These are phyloP conservation scores for Liolophura sinensis DNA, from an alignment of 1,140 invertebrate genomes.

Conservation along the genomic window DNA sequence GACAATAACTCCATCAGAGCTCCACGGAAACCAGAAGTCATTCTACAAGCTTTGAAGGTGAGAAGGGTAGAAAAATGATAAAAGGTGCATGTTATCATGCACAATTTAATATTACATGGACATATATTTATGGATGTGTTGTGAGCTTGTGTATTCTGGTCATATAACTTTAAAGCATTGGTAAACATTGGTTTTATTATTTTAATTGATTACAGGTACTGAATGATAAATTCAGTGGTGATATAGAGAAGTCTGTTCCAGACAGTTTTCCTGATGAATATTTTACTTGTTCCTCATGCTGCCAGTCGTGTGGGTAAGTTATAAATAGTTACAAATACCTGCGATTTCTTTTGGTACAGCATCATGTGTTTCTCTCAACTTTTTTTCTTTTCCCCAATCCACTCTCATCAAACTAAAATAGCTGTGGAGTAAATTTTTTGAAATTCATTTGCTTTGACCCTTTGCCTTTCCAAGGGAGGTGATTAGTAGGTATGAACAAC, in stretches of 20 bases:
- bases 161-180: no score
- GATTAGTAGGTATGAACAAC: no score
- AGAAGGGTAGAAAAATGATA: slow-evolving; percentile 1
- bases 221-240: slow-evolving; percentile 78
- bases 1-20: slow-evolving; percentile 72
- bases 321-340: background rate
- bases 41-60: slow-evolving; percentile 72
- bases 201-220: slow-evolving; percentile 61
- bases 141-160: no score
- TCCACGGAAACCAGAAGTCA: slow-evolving; percentile 67
- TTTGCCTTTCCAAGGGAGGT: no score
- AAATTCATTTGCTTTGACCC: background rate
- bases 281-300: slow-evolving; percentile 76
- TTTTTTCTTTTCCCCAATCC: background rate
- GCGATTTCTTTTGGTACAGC: no score
- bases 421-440: background rate
- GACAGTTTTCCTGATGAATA: slow-evolving; percentile 79
- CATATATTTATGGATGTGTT: background rate
- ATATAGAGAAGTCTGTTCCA: slow-evolving; percentile 67
- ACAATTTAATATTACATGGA: no score
- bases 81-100: no score
- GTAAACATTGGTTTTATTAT: slow-evolving; percentile 11
- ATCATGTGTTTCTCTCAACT: background rate
- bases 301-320: slow-evolving; percentile 70
- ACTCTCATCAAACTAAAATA: background rate